Percentiles rank a stretch among this genome's conserved stretches.
These are phyloP conservation scores for Tympanuchus pallidicinctus DNA, from an alignment of 2,113 vertebrate genomes.

Conservation along the genomic window DNA sequence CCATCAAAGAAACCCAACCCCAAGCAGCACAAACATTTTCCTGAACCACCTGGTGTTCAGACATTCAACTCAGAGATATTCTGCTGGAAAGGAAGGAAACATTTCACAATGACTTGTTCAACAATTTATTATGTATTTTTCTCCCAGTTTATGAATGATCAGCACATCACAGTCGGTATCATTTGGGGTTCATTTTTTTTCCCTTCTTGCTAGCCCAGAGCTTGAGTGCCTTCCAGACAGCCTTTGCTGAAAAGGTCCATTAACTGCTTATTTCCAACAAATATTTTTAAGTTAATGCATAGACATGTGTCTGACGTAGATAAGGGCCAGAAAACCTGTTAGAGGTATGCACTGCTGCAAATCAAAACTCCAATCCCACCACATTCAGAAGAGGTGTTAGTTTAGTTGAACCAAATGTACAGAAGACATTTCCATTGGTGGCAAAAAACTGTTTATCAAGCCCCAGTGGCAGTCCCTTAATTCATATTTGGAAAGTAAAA, in stretches of 20 bases:
- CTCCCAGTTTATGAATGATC: neutral
- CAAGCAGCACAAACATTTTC: neutral
- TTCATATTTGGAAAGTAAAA: neutral
- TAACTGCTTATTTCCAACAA: conserved; percentile 2
- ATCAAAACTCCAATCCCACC: conserved; percentile 9
- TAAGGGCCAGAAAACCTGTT: conserved; percentile 25
- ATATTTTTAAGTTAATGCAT: conserved; percentile 1
- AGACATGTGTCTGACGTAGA: neutral
- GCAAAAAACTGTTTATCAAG: neutral
- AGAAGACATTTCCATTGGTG: neutral
- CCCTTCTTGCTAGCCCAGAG: neutral
- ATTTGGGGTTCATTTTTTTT: neutral
- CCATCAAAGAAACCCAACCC: neutral
- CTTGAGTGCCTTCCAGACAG: neutral
- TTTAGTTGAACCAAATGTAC: neutral
- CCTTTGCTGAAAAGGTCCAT: neutral
- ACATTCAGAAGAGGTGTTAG: neutral
- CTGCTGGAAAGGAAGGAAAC: neutral
- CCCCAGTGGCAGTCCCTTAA: neutral
- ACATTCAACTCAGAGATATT: neutral
- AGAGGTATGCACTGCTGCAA: neutral
- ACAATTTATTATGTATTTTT: neutral
- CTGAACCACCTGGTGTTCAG: neutral
- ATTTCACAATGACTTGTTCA: neutral
- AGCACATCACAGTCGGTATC: neutral